Conservation (phyloP, 2,113 vertebrate species). For the Willisornis vidua region DNA sequence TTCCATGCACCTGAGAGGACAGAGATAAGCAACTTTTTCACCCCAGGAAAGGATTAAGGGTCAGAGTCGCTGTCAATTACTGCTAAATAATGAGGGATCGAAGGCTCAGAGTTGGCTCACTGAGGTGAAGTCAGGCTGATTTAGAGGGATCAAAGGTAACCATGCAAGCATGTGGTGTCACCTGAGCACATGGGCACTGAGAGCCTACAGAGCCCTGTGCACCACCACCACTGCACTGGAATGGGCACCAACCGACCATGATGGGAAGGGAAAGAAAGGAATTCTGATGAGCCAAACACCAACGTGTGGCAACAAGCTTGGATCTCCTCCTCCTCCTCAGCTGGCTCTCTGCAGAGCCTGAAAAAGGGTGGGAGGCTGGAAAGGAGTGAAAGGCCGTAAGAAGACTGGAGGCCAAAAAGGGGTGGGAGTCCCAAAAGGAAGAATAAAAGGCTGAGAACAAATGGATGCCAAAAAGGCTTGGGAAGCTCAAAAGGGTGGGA, state of each 20-base stretch:
- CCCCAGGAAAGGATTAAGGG: neutral
- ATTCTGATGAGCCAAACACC: neutral
- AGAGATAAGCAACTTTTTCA: neutral
- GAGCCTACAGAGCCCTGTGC: rapidly evolving
- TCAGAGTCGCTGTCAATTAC: neutral
- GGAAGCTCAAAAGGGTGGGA: neutral
- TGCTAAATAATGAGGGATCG: neutral
- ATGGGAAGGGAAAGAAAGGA: neutral
- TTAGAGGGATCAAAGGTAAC: neutral
- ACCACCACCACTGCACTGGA: neutral
- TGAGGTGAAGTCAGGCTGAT: neutral
- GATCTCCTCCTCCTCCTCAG: neutral
- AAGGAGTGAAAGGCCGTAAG: neutral
- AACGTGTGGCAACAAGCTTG: neutral
- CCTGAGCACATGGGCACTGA: rapidly evolving
- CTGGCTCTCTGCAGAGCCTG: neutral
- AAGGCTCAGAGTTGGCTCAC: neutral
- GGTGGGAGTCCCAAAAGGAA: neutral
- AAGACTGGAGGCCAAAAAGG: neutral
- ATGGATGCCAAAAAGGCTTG: neutral
- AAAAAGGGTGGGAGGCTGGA: neutral
- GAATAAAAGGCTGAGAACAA: neutral
- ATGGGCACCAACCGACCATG: rapidly evolving
- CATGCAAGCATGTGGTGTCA: neutral
- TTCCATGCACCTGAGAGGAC: neutral